Percentiles rank a stretch among this genome's conserved stretches.
Evolutionary conservation across 2,888 invertebrate genomes (phyloP).

Genomic region (Drepana falcataria): DNA sequence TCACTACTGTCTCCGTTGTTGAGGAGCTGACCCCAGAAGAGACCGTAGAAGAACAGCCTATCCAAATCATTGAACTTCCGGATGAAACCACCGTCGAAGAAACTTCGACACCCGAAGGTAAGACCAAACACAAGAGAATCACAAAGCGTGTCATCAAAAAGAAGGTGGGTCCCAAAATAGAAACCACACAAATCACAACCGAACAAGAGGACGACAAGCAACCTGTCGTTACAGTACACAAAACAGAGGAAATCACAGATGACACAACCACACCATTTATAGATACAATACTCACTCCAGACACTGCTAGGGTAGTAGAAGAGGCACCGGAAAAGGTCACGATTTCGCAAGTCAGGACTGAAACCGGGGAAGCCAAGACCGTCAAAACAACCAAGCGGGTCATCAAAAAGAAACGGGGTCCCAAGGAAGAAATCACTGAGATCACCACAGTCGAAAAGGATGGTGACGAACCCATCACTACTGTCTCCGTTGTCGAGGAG

Average conservation of each 20-base stretch:
- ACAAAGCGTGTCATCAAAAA: slow-evolving; percentile 32
- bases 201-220: slow-evolving; percentile 49
- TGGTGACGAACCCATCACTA: slow-evolving; percentile 25
- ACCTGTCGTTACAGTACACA: slow-evolving; percentile 10
- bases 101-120: slow-evolving; percentile 25
- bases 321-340: slow-evolving; percentile 13
- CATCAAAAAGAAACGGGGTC: slow-evolving; percentile 28
- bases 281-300: slow-evolving; percentile 4
- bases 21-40: slow-evolving; percentile 22
- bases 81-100: slow-evolving; percentile 25
- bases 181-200: slow-evolving; percentile 31
- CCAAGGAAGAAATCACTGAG: slow-evolving; percentile 13
- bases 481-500: slow-evolving; percentile 10
- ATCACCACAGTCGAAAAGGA: slow-evolving; percentile 42
- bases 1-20: slow-evolving; percentile 27
- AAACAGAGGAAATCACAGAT: slow-evolving; percentile 17
- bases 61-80: slow-evolving; percentile 33
- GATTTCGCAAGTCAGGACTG: slow-evolving; percentile 35
- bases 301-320: slow-evolving; percentile 28
- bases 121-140: slow-evolving; percentile 35
- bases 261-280: slow-evolving; percentile 21
- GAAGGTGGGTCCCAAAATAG: slow-evolving; percentile 30
- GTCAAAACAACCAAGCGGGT: slow-evolving; percentile 34
- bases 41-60: slow-evolving; percentile 35
- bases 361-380: slow-evolving; percentile 34